Percentiles rank a stretch among this genome's conserved stretches.
phyloP scores from a whole-genome alignment of 2,797 vertebrate species.

The Propithecus perrieri region DNA sequence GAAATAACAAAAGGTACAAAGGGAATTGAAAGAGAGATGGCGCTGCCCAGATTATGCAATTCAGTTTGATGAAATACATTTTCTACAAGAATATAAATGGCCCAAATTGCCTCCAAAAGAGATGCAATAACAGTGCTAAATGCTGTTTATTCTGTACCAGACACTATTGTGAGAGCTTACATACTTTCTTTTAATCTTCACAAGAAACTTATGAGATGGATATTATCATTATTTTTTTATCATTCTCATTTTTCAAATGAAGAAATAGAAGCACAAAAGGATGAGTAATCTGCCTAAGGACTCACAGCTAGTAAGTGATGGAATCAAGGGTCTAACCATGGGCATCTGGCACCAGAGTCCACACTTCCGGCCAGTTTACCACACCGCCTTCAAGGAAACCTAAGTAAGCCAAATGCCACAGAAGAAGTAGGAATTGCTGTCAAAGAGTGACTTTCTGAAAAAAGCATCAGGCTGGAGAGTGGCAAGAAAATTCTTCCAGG shows the following conservation, averaged over 20 bases:
- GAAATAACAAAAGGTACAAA: background rate
- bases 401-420: background rate
- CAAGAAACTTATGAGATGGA: background rate
- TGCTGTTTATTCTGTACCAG: background rate
- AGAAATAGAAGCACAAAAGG: background rate
- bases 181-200: background rate
- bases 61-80: slow-evolving; percentile 49
- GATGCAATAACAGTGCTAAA: background rate
- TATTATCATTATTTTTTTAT: background rate
- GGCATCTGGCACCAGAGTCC: background rate
- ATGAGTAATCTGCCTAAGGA: background rate
- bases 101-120: background rate
- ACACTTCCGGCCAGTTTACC: background rate
- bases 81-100: slow-evolving; percentile 25
- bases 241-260: background rate
- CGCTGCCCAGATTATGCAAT: background rate
- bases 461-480: background rate
- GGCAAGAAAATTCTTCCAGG: background rate
- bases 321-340: background rate
- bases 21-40: slow-evolving; percentile 17
- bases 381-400: background rate
- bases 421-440: background rate
- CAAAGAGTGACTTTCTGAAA: background rate
- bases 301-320: background rate
- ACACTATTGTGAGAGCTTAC: background rate